Evolutionary conservation across 2,888 invertebrate genomes (phyloP), one percentile per base, ranked within the genome.

Genomic region (Auanema sp.): DNA sequence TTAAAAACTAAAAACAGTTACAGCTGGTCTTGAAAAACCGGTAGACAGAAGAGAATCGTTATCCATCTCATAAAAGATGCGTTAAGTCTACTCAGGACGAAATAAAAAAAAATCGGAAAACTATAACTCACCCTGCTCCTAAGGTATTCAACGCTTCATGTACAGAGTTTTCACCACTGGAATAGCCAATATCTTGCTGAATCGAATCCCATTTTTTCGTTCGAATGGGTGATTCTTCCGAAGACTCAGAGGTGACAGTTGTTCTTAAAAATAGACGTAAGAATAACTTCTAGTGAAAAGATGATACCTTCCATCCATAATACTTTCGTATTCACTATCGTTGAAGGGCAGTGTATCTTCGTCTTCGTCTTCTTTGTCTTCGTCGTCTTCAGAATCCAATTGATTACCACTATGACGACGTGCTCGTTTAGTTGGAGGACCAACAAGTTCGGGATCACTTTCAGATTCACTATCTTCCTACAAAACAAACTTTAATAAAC

Each of bases 101-200:
- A n/a, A n/a, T n/a, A n/a, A n/a, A n/a, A n/a, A n/a, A n/a, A n/a
- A n/a, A n/a, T n/a, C n/a, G n/a, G n/a, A n/a, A n/a, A n/a, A 33
- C 33, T 33, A 5, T 33, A 33, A 33, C 33, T 21, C n/a, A 23
- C 18, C 53, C 53, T 53, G 24, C 53, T 53, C n/a, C 24, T 16
- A 53, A 16, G 0, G 53, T 53, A 23, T 23, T 23, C 25, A 53
- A 25, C 10, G 67, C 67, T 60, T 76, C 76, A 65, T 76, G 76
- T 43, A 75, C 68, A 44, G 72, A 72, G 65, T 75, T 75, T 51
- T 78, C 78, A 24, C 77, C 77, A 57, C 75, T 75, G 23, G 76
- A 75, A 64, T 78, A 78, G 60, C 78, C 78, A 43, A 75, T 65
- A 49, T 76, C 76, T 65, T 76, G 71, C 25, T 69, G 71, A 12